Evolutionary conservation across 2,888 invertebrate species (phyloP).

Genomic region (Lathronympha strigana): DNA sequence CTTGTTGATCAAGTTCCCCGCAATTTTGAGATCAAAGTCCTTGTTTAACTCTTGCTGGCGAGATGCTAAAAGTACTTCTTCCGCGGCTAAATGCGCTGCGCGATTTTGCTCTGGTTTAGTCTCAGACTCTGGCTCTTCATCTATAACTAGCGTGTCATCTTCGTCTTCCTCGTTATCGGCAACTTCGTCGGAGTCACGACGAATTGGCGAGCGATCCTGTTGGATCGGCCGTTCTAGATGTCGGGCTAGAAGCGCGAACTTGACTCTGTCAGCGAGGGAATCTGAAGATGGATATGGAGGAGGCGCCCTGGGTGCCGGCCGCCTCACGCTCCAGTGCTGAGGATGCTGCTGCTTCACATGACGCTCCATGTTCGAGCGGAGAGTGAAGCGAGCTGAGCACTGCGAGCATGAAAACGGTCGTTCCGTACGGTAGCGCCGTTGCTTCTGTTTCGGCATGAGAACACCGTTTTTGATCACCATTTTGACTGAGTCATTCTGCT

Average conservation of each 20-base stretch:
- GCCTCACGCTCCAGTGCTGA: slow-evolving; percentile 93
- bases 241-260: slow-evolving; percentile 90
- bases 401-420: slow-evolving; percentile 95
- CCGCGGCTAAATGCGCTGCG: slow-evolving; percentile 83
- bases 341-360: slow-evolving; percentile 98
- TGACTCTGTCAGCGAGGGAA: slow-evolving; percentile 80
- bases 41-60: slow-evolving; percentile 76
- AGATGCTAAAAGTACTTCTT: slow-evolving; percentile 83
- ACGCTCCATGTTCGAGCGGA: slow-evolving; percentile 97
- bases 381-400: slow-evolving; percentile 94
- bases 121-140: slow-evolving; percentile 83
- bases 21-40: slow-evolving; percentile 82
- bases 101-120: slow-evolving; percentile 65
- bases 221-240: slow-evolving; percentile 87
- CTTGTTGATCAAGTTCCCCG: slow-evolving; percentile 84
- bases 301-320: slow-evolving; percentile 79
- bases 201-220: slow-evolving; percentile 70
- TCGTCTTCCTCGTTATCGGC: slow-evolving; percentile 87
- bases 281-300: slow-evolving; percentile 70
- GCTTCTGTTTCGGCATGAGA: slow-evolving; percentile 96
- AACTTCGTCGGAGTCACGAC: slow-evolving; percentile 82
- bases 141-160: slow-evolving; percentile 87
- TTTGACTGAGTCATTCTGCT: slow-evolving; percentile 88
- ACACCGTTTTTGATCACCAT: slow-evolving; percentile 96
- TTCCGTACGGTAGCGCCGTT: slow-evolving; percentile 94